A percentile compares a stretch with the other conserved stretches of the same genome.
phyloP scores from a whole-genome alignment of 1,140 invertebrate species.

The Babylonia areolata region DNA sequence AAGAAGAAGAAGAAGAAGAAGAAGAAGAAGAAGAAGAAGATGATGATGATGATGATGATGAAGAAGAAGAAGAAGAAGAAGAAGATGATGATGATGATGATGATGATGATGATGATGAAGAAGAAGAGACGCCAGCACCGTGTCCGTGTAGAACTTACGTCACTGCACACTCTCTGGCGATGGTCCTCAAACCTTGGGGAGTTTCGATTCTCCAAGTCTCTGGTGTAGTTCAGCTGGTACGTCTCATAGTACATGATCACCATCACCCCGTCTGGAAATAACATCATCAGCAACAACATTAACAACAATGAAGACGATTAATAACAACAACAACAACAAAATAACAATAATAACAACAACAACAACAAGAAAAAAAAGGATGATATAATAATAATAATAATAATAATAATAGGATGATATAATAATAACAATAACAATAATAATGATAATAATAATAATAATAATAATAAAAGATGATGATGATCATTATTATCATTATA shows the following conservation, averaged over 20 bases:
- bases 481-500: no score
- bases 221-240: slow-evolving; percentile 29
- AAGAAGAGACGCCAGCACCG: not conserved
- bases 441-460: no score
- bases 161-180: not conserved
- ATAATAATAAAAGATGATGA: no score
- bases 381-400: no score
- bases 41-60: not conserved
- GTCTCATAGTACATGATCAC: slow-evolving; percentile 23
- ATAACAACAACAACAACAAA: no score
- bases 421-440: no score
- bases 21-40: not conserved
- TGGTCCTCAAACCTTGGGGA: slow-evolving; percentile 8
- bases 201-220: not conserved
- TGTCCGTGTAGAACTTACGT: slow-evolving; percentile 1
- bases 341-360: no score
- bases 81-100: not conserved
- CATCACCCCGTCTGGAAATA: not conserved
- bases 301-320: no score
- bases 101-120: not conserved
- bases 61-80: not conserved
- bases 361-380: no score
- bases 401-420: no score
- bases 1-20: not conserved
- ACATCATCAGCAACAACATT: not conserved